Base-by-base conservation (phyloP, 2,888 invertebrate species). In the Thysanoteuthis rhombus region DNA sequence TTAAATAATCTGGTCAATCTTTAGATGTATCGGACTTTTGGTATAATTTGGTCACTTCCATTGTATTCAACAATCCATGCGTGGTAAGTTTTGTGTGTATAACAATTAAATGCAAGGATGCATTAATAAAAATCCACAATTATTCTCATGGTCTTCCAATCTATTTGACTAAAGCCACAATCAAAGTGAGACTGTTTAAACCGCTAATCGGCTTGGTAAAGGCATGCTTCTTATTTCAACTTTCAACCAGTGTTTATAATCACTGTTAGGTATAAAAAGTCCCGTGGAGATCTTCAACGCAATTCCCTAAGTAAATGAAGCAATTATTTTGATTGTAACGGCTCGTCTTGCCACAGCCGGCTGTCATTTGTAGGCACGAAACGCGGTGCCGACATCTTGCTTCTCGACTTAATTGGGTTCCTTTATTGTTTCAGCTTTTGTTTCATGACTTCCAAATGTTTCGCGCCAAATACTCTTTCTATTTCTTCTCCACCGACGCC, bases 241-340 rank as follows among this genome's bases (percentile, higher is more conserved):
- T 36, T 75, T 16, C n/a, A 75, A 75, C 12, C 36, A 75, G 75
- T 75, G 75, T 75, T 75, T 75, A 75, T 75, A n/a, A 75, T 75
- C 75, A 75, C 75, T 36, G n/a, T 75, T 75, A 75, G 36, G n/a
- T 75, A 75, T n/a, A 16, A 75, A 75, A n/a, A n/a, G 1, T n/a
- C 75, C 75, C 75, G 75, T 75, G n/a, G 75, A 75, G 75, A 16
- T 75, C 75, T 75, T n/a, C 75, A 75, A 36, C 75, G 12, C 75
- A 19, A 75, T 75, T 75, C 75, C 36, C 75, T 36, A 75, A 75
- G 75, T 75, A 75, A 75, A 75, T 75, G 75, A 75, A 75, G 75
- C 75, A 75, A 75, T 75, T 75, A 75, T 75, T 75, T 75, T n/a
- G 75, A 75, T 75, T 75, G 75, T 75, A 75, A 75, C 75, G 75